These are phyloP conservation scores for Nothocercus julius DNA, from an alignment of 2,113 vertebrate species.

Conservation along the genomic window DNA sequence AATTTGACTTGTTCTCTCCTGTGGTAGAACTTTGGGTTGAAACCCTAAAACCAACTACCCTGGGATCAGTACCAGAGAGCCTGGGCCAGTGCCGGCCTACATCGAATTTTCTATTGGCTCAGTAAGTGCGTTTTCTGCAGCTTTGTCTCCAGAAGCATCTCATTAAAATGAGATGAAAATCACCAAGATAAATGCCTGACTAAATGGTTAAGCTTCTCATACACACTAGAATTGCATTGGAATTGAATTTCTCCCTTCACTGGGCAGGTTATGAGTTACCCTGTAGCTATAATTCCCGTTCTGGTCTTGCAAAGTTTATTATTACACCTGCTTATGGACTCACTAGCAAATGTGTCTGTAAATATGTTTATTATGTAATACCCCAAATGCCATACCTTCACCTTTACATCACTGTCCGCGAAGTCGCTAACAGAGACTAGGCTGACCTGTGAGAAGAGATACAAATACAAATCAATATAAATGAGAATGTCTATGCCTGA, in stretches of 20 bases:
- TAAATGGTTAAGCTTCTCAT: constrained; percentile 1
- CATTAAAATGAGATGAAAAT: constrained; percentile 37
- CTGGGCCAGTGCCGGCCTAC: neutral
- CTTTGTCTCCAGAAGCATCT: constrained; percentile 8
- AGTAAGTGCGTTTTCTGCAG: neutral
- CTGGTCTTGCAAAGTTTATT: neutral
- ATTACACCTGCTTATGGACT: neutral
- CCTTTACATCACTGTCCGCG: neutral
- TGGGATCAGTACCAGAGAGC: neutral
- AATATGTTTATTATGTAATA: neutral
- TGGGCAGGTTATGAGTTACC: neutral
- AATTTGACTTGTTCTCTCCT: neutral
- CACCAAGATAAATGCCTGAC: neutral
- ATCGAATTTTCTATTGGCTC: neutral
- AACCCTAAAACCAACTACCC: neutral
- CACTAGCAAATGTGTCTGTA: neutral
- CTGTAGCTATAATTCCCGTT: neutral
- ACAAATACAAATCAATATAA: neutral
- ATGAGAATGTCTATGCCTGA: neutral
- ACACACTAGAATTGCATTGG: neutral
- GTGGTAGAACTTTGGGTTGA: neutral
- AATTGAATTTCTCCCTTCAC: neutral
- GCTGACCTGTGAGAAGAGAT: neutral
- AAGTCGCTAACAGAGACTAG: neutral
- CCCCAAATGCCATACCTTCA: neutral